These are phyloP conservation scores for Leptopilina boulardi DNA, from an alignment of 1,140 invertebrate species.

Conservation along the genomic window DNA sequence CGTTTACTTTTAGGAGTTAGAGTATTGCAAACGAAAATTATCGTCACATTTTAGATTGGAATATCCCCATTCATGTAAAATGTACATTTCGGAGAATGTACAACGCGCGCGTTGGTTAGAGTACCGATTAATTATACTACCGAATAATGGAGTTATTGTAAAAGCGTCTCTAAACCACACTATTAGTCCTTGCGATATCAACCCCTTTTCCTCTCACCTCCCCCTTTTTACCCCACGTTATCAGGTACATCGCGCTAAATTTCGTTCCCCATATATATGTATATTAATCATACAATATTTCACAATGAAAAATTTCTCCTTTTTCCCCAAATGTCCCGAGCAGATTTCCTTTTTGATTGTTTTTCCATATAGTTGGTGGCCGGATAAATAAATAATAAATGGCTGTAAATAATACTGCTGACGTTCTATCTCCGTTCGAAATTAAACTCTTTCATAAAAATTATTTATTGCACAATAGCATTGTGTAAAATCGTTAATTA, in stretches of 20 bases:
- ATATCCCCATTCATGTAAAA: slow-evolving; percentile 11
- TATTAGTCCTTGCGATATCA: slow-evolving; percentile 13
- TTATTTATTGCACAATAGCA: background rate
- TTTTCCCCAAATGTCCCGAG: background rate
- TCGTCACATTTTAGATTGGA: slow-evolving; percentile 7
- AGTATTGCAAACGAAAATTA: background rate
- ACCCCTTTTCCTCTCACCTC: background rate
- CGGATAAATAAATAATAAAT: slow-evolving; percentile 19
- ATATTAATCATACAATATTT: background rate
- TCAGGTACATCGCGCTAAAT: background rate
- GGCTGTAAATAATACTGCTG: background rate
- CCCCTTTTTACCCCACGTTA: background rate
- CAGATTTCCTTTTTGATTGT: slow-evolving; percentile 16
- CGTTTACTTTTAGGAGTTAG: background rate
- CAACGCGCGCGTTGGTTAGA: background rate
- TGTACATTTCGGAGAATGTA: slow-evolving; percentile 5
- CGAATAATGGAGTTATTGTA: slow-evolving; percentile 13
- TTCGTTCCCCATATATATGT: background rate
- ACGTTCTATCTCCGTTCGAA: background rate
- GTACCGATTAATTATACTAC: background rate
- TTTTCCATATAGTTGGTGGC: background rate
- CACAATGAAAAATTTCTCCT: background rate
- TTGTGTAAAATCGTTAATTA: too few relatives aligned
- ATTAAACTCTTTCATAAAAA: background rate
- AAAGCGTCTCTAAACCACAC: slow-evolving; percentile 28